Conservation (phyloP, 2,888 invertebrate species). For the Bimastos eiseni region DNA sequence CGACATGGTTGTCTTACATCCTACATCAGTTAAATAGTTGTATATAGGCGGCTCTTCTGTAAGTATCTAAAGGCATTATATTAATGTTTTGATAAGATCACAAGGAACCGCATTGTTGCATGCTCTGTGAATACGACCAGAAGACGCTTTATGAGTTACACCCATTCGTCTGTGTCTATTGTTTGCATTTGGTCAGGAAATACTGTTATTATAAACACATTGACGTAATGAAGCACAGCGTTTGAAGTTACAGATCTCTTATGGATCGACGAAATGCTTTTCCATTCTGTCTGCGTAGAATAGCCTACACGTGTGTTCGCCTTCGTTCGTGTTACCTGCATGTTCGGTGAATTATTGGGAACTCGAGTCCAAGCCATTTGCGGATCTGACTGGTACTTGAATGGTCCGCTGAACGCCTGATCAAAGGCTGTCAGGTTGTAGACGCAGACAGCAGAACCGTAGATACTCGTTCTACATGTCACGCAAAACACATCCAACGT, state of each 20-base stretch:
- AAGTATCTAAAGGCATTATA: not conserved
- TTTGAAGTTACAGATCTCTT: not conserved
- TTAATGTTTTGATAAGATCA: not conserved
- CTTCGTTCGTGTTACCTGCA: constrained; percentile 28
- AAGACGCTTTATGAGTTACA: not conserved
- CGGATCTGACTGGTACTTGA: constrained; percentile 79
- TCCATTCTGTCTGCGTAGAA: not conserved
- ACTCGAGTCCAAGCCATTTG: constrained; percentile 78
- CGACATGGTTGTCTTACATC: not conserved
- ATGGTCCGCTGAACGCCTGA: constrained; percentile 80
- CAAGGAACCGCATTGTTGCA: not conserved
- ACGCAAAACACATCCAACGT: not conserved
- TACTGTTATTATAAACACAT: not conserved
- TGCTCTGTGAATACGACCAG: not conserved
- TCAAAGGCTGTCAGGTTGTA: constrained; percentile 82
- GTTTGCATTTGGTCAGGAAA: not conserved
- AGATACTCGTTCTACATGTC: constrained; percentile 74
- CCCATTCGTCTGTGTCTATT: too few species aligned
- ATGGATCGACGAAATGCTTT: not conserved
- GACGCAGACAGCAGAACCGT: constrained; percentile 87
- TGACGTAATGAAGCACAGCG: not conserved
- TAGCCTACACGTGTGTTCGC: not conserved
- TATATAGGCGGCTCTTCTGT: not conserved
- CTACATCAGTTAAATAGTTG: not conserved
- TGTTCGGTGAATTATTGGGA: constrained; percentile 53